phyloP scores from a whole-genome alignment of 2,888 invertebrate genomes.

The Osmoderma eremita region DNA sequence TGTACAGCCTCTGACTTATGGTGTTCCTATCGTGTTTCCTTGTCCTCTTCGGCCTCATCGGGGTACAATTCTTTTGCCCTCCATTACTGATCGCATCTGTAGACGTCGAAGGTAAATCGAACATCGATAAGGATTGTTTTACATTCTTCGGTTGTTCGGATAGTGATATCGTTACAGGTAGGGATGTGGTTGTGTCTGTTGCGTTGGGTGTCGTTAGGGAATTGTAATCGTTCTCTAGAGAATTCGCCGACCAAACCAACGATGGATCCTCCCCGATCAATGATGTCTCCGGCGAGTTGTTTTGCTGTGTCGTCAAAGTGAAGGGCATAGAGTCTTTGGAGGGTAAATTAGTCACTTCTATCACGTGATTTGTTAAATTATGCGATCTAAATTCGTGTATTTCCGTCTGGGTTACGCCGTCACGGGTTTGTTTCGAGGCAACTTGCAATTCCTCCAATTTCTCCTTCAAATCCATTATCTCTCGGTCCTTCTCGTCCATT shows the following conservation, averaged over 20 bases:
- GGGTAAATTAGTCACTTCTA: constrained; percentile 59
- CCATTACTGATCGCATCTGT: constrained; percentile 43
- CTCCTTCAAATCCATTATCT: constrained; percentile 67
- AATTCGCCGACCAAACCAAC: constrained; percentile 49
- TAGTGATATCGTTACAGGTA: constrained; percentile 38
- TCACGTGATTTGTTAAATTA: constrained; percentile 57
- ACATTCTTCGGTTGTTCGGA: constrained; percentile 29
- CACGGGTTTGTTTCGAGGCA: constrained; percentile 1
- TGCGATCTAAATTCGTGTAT: constrained; percentile 54
- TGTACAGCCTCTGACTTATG: constrained; percentile 51
- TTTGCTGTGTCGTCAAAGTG: constrained; percentile 44
- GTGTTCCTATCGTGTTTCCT: constrained; percentile 59
- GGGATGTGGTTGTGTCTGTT: constrained; percentile 25
- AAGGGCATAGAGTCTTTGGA: constrained; percentile 57
- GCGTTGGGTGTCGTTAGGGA: background rate
- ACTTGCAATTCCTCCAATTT: constrained; percentile 61
- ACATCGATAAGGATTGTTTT: constrained; percentile 47
- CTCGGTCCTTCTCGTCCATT: constrained; percentile 67
- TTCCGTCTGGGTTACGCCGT: constrained; percentile 30
- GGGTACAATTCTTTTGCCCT: constrained; percentile 55
- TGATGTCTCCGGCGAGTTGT: constrained; percentile 18
- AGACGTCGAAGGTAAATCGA: constrained; percentile 54
- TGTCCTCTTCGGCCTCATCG: constrained; percentile 60
- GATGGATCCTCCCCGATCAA: constrained; percentile 43
- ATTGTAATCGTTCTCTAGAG: constrained; percentile 37